These are phyloP conservation scores for Seira musarum DNA, from an alignment of 2,888 invertebrate genomes.

Conservation along the genomic window DNA sequence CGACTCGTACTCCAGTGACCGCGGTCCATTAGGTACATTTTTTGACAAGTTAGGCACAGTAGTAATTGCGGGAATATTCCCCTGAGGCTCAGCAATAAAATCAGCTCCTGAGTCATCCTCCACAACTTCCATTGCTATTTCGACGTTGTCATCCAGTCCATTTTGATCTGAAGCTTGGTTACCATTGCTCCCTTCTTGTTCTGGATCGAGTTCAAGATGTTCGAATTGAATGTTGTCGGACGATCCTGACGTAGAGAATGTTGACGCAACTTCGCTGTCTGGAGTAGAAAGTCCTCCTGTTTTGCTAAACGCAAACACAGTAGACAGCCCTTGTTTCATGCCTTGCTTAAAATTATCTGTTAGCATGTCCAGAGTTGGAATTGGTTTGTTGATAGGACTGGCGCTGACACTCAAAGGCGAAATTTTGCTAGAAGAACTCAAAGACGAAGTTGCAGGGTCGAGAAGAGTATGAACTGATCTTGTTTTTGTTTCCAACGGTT, in stretches of 20 bases:
- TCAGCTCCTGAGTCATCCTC: conserved; percentile 48
- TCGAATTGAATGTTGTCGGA: conserved; percentile 68
- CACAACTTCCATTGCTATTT: conserved; percentile 64
- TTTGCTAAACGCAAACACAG: conserved; percentile 67
- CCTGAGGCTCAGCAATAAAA: background rate
- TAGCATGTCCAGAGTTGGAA: conserved; percentile 57
- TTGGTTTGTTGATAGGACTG: conserved; percentile 54
- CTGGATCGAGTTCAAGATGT: conserved; percentile 60
- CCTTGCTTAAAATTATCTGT: conserved; percentile 63
- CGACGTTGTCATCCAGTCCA: conserved; percentile 52
- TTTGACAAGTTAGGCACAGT: conserved; percentile 11
- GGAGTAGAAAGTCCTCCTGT: conserved; percentile 68
- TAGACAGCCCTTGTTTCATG: conserved; percentile 64
- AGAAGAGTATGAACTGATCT: background rate
- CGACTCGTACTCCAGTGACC: conserved; percentile 44
- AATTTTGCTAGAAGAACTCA: background rate
- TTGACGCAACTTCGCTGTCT: conserved; percentile 68
- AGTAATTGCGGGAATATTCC: background rate
- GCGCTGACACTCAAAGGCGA: conserved; percentile 43
- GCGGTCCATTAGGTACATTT: conserved; percentile 35
- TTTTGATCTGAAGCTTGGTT: background rate
- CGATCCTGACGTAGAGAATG: conserved; percentile 67
- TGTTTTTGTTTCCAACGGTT: conserved; percentile 28
- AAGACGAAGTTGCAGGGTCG: background rate
- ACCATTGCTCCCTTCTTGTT: conserved; percentile 18